These are phyloP conservation scores for Thamnaconus septentrionalis DNA, from an alignment of 2,113 vertebrate genomes.

Conservation along the genomic window DNA sequence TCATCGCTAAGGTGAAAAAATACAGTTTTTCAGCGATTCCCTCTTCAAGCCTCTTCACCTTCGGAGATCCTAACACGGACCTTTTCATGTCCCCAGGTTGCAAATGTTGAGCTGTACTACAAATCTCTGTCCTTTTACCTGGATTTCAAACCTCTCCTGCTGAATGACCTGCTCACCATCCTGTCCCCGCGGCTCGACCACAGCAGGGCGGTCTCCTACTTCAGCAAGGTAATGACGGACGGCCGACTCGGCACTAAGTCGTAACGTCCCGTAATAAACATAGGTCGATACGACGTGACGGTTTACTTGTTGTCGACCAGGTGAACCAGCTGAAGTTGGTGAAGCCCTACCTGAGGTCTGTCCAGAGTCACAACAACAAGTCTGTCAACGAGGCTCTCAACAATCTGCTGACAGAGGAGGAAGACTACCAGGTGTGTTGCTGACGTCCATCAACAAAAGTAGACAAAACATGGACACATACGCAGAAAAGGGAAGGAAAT, in stretches of 20 bases:
- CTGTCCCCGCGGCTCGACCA: constrained; percentile 89
- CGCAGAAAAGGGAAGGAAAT: neutral
- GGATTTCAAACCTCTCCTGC: constrained; percentile 87
- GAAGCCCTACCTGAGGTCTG: constrained; percentile 88
- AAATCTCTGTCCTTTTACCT: constrained; percentile 89
- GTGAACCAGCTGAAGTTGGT: constrained; percentile 85
- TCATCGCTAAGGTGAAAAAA: constrained; percentile 83
- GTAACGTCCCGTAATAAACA: neutral
- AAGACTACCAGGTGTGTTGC: constrained; percentile 85
- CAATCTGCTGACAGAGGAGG: constrained; percentile 87
- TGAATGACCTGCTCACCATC: constrained; percentile 87
- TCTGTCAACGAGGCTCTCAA: constrained; percentile 89
- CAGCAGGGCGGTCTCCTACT: constrained; percentile 84
- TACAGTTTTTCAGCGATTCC: neutral
- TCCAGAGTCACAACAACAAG: constrained; percentile 91
- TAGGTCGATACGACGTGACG: neutral
- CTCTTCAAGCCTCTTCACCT: neutral
- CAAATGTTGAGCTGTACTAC: constrained; percentile 90
- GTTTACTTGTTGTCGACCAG: constrained; percentile 55
- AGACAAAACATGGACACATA: neutral
- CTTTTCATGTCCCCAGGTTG: constrained; percentile 74
- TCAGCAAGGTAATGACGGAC: constrained; percentile 80
- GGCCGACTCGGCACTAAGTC: neutral
- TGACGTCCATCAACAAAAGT: neutral
- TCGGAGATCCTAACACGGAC: neutral